phyloP scores from a whole-genome alignment of 2,113 vertebrate genomes.

The Ursus arctos region DNA sequence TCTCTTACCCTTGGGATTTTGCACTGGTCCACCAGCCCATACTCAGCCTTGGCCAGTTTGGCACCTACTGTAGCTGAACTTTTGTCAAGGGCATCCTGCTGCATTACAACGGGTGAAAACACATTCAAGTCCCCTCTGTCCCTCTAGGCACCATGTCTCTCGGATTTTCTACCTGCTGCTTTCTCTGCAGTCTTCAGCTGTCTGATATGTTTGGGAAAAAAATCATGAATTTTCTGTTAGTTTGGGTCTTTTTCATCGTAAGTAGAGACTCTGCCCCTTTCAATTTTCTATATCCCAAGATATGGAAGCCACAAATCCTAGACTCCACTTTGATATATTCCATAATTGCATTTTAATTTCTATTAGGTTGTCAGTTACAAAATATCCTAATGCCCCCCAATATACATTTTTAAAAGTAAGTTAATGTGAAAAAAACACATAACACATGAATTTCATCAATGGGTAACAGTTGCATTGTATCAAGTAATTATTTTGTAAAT shows the following conservation, averaged over 20 bases:
- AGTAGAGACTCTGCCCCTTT: neutral
- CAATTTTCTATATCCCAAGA: neutral
- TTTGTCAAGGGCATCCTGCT: neutral
- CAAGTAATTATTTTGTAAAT: neutral
- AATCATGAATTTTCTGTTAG: neutral
- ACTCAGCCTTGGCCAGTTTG: neutral
- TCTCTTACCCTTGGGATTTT: neutral
- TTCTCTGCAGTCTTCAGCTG: neutral
- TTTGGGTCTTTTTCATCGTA: neutral
- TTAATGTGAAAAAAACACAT: neutral
- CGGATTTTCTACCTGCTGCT: neutral
- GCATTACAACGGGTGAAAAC: neutral
- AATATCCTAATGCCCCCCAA: neutral
- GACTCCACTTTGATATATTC: neutral
- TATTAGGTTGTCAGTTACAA: neutral
- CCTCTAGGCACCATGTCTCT: rapidly evolving
- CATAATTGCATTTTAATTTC: neutral
- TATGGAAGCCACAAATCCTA: neutral
- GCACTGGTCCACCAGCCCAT: neutral
- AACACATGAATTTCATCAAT: neutral
- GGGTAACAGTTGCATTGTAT: neutral
- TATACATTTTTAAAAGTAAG: neutral
- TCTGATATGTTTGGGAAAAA: neutral
- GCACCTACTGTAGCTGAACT: neutral
- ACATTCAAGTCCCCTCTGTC: neutral